Percentiles rank a stretch among this genome's conserved stretches.
Evolutionary conservation across 2,113 vertebrate genomes (phyloP).

Genomic region (Ictalurus punctatus): DNA sequence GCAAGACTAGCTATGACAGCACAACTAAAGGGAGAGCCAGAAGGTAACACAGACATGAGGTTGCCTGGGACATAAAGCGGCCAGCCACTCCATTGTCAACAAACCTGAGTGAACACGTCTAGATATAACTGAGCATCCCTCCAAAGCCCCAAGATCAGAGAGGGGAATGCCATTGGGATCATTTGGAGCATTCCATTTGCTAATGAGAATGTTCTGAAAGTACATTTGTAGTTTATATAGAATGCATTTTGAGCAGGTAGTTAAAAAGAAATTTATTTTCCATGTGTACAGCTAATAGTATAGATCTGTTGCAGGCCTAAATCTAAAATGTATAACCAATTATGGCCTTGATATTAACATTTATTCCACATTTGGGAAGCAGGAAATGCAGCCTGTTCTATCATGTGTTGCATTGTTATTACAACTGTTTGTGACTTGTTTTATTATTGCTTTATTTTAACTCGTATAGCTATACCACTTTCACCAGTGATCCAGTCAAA

Average conservation of each 20-base stretch:
- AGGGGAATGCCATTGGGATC: too few species aligned
- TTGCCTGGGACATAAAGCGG: too few species aligned
- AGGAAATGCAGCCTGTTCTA: not conserved
- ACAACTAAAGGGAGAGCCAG: too few species aligned
- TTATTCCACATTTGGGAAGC: not conserved
- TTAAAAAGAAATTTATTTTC: too few species aligned
- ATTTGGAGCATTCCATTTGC: too few species aligned
- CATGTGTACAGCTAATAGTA: not conserved
- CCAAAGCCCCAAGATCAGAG: too few species aligned
- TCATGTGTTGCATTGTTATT: constrained; percentile 1
- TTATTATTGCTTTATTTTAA: not conserved
- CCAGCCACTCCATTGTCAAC: too few species aligned
- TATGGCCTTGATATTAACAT: not conserved
- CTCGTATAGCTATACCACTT: not conserved
- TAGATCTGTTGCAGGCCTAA: not conserved
- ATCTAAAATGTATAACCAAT: not conserved
- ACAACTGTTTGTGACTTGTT: not conserved
- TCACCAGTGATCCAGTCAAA: not conserved
- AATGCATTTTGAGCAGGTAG: not conserved
- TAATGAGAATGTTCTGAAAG: too few species aligned
- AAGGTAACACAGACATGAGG: too few species aligned
- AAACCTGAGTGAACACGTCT: not conserved
- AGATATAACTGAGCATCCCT: not conserved
- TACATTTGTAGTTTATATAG: too few species aligned
- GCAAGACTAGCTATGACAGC: too few species aligned